Conservation (phyloP, 2,113 vertebrate species). For the Dolichotis patagonum region DNA sequence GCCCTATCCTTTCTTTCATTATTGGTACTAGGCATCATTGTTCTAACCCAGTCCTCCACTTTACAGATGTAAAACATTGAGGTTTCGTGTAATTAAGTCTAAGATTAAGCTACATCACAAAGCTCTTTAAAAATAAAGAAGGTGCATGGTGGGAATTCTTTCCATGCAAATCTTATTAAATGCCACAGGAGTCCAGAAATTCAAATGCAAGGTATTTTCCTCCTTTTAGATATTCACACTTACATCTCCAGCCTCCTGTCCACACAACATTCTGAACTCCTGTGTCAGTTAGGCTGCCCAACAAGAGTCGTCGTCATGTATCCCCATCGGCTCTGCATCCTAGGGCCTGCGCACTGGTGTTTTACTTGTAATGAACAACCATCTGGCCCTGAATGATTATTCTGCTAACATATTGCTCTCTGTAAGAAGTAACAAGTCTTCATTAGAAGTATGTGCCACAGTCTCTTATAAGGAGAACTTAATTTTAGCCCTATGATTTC, state of each 20-base stretch:
- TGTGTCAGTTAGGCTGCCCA: accelerated
- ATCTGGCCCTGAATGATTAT: constrained; percentile 17
- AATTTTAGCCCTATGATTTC: constrained; percentile 61
- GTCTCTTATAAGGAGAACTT: constrained; percentile 54
- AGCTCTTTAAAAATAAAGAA: background rate
- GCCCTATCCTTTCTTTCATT: background rate
- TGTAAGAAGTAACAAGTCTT: constrained; percentile 62
- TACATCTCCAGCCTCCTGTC: background rate
- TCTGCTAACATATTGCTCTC: constrained; percentile 5
- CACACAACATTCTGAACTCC: background rate
- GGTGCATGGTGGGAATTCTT: background rate
- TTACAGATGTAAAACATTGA: background rate
- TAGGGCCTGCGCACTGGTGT: background rate
- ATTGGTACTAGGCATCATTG: background rate
- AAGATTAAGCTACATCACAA: background rate
- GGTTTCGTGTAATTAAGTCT: background rate
- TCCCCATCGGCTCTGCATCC: accelerated
- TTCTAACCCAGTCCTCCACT: background rate
- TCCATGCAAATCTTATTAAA: background rate
- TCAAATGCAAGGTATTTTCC: background rate
- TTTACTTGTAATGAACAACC: constrained; percentile 15
- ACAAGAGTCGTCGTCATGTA: background rate
- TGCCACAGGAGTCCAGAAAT: background rate
- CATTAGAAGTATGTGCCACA: background rate
- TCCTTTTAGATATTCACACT: background rate